phyloP scores from a whole-genome alignment of 1,140 invertebrate species.

The Calycopis cecrops region DNA sequence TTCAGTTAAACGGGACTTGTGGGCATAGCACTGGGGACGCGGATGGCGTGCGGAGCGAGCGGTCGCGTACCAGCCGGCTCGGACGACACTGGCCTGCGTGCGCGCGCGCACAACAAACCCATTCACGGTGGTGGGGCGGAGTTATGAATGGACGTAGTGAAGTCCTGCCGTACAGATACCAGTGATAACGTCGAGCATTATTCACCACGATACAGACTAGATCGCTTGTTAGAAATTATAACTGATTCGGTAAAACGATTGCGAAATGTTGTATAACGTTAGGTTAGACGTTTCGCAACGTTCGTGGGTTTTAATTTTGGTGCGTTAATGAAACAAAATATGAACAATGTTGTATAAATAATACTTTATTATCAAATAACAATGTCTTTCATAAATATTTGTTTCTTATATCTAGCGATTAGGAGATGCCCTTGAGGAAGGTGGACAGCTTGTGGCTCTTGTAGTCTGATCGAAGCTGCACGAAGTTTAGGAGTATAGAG shows the following conservation, averaged over 20 bases:
- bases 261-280: slow-evolving; percentile 4
- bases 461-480: slow-evolving; percentile 94
- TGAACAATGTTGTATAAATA: slow-evolving; percentile 14
- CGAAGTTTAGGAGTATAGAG: slow-evolving; percentile 91
- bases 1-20: slow-evolving; percentile 49
- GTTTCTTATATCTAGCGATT: slow-evolving; percentile 24
- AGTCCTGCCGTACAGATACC: slow-evolving; percentile 53
- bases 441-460: slow-evolving; percentile 88
- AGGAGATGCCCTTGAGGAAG: slow-evolving; percentile 77
- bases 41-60: slow-evolving; percentile 29
- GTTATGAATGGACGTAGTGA: slow-evolving; percentile 71
- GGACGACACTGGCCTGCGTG: slow-evolving; percentile 42
- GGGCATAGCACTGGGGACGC: slow-evolving; percentile 49
- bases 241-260: slow-evolving; percentile 7
- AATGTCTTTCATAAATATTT: slow-evolving; percentile 3
- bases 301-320: background rate
- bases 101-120: slow-evolving; percentile 45
- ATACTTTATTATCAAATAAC: slow-evolving; percentile 6
- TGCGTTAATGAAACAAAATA: background rate
- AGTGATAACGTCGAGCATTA: slow-evolving; percentile 52
- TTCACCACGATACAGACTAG: slow-evolving; percentile 27
- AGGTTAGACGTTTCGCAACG: slow-evolving; percentile 4
- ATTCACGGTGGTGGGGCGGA: slow-evolving; percentile 58
- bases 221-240: slow-evolving; percentile 16
- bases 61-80: slow-evolving; percentile 40